Evolutionary conservation across 2,113 vertebrate species (phyloP).

Genomic region (Neolamprologus falcicula): DNA sequence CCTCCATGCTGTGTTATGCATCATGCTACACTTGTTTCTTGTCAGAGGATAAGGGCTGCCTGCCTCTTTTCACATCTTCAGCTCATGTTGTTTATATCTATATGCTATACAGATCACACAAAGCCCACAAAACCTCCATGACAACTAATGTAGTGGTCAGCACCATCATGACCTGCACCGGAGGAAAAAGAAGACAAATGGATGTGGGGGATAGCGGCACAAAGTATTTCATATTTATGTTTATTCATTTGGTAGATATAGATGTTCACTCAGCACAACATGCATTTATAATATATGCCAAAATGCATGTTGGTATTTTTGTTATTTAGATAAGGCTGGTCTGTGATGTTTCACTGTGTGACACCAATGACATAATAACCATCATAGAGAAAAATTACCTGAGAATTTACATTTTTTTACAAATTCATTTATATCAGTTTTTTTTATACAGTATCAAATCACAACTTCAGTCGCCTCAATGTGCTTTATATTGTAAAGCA

Average conservation of each 20-base stretch:
- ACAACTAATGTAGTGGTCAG: background rate
- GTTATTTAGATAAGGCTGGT: background rate
- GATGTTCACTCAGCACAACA: background rate
- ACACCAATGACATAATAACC: background rate
- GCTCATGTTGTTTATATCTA: background rate
- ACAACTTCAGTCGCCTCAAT: fast-evolving
- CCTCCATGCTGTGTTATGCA: background rate
- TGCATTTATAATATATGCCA: background rate
- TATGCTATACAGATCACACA: background rate
- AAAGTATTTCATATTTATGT: background rate
- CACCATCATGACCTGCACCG: background rate
- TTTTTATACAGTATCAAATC: background rate
- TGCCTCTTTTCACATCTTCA: background rate
- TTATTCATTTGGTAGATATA: background rate
- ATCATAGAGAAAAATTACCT: background rate
- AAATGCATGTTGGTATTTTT: background rate
- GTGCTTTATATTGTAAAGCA: background rate
- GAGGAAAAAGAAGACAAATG: background rate
- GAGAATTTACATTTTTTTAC: fast-evolving
- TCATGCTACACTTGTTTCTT: background rate
- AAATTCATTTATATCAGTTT: background rate
- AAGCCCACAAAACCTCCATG: background rate
- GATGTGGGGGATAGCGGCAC: background rate
- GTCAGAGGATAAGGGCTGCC: background rate
- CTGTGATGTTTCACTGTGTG: background rate